phyloP scores from a whole-genome alignment of 2,113 vertebrate genomes.

The Tyto alba region DNA sequence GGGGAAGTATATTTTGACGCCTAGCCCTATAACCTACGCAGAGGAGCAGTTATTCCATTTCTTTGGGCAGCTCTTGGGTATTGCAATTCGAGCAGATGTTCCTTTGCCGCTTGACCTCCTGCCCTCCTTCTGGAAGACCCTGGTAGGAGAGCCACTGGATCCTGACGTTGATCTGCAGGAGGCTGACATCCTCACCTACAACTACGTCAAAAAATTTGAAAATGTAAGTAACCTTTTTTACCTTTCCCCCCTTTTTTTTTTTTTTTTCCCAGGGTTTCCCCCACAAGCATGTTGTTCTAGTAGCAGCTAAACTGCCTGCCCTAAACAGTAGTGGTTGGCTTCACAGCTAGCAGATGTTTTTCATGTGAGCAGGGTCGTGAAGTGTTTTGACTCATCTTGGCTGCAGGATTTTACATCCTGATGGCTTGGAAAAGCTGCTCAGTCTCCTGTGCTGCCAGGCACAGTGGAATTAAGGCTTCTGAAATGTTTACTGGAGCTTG shows the following conservation, averaged over 20 bases:
- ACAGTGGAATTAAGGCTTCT: not conserved
- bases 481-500: not conserved
- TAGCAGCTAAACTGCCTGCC: not conserved
- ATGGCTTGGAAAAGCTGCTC: not conserved
- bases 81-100: conserved; percentile 91
- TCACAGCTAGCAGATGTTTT: accelerated
- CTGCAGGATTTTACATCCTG: not conserved
- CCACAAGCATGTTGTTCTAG: accelerated
- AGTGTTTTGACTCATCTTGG: not conserved
- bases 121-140: conserved; percentile 94
- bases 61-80: conserved; percentile 93
- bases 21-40: conserved; percentile 89
- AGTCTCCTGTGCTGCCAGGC: not conserved
- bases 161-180: conserved; percentile 90
- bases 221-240: conserved; percentile 68
- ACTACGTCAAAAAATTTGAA: conserved; percentile 93
- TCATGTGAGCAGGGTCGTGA: not conserved
- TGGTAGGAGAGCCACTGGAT: conserved; percentile 88
- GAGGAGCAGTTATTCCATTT: conserved; percentile 97
- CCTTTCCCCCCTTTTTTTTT: not conserved
- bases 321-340: accelerated
- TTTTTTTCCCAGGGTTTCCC: too few relatives aligned
- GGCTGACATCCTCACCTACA: conserved; percentile 93
- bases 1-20: conserved; percentile 94
- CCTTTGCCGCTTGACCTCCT: conserved; percentile 94